Evolutionary conservation across 2,888 invertebrate genomes (phyloP).

Genomic region (Drosophila maculinotata): DNA sequence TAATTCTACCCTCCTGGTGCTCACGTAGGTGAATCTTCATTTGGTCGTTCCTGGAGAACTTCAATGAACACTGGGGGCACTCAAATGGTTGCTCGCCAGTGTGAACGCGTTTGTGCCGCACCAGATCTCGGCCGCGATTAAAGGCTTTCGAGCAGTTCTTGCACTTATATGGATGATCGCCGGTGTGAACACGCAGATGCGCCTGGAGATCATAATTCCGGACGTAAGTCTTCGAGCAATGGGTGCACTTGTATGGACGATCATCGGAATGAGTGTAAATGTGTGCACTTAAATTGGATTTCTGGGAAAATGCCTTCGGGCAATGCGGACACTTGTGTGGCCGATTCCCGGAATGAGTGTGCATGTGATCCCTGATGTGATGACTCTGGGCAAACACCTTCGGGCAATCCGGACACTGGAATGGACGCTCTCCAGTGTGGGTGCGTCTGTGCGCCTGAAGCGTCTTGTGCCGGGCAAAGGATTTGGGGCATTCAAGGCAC

Average conservation of each 20-base stretch:
- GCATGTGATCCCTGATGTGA: constrained; percentile 22
- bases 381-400: constrained; percentile 18
- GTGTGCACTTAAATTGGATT: constrained; percentile 22
- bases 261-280: constrained; percentile 11
- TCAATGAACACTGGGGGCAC: constrained; percentile 8
- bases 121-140: constrained; percentile 13
- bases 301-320: constrained; percentile 17
- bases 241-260: constrained; percentile 20
- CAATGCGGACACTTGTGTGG: constrained; percentile 39
- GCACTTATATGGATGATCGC: constrained; percentile 18
- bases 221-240: constrained; percentile 12
- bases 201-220: constrained; percentile 27
- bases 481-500: constrained; percentile 18
- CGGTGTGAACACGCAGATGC: constrained; percentile 18
- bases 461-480: constrained; percentile 2
- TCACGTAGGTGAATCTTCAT: constrained; percentile 4
- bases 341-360: constrained; percentile 7
- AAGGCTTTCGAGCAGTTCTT: constrained; percentile 20
- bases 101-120: constrained; percentile 22
- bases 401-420: constrained; percentile 27
- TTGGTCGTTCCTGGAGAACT: constrained; percentile 22
- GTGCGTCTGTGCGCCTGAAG: constrained; percentile 16
- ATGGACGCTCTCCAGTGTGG: constrained; percentile 28
- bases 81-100: constrained; percentile 23
- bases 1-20: background rate